Base-by-base conservation (phyloP, 2,113 vertebrate species). In the Periophthalmus modestus region DNA sequence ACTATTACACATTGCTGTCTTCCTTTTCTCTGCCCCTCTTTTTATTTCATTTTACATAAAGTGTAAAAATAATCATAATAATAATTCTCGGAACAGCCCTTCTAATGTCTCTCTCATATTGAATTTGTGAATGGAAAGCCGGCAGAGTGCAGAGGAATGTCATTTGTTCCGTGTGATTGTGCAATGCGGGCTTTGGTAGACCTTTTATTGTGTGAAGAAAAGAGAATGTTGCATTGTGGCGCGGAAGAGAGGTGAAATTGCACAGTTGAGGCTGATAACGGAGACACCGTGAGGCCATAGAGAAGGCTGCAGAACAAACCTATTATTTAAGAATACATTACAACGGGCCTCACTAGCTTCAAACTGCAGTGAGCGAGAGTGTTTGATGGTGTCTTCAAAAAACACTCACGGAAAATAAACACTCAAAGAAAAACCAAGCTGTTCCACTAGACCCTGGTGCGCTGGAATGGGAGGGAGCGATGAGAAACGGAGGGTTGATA, bases 341-440 rank as follows among this genome's bases (percentile, higher is more conserved):
- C 6, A 28, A 15, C 24, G 11, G 46, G 19, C 71, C 28, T 36
- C 16, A 6, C 7, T 7, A 36, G 28, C 61, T 63, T 36, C 61
- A 63, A 36, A 36, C 33, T 63, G 34, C 61, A 19, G 33, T 36
- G 15, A 63, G 61, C 7, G 16, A 15, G 33, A 7, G 16, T 46
- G 23, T 79, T 76, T 69, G 61, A 77, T 79, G 54, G 63, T 65
- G 10, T 66, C 13, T 28, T 39, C 66, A 69, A 77, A 66, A 77
- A 82, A 79, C 82, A 85, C 80, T 50, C n/a, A 11, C n/a, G 82
- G 87, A 91, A 89, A 86, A 91, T 93, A 87, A 91, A 52, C 48
- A 52, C 78, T 77, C 72, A 85, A 57, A 23, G 55, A 57, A 57
- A 13, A 2, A 57, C 55, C n/a, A 23, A n/a, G 55, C 55, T 3